Base-by-base conservation (phyloP, 2,797 vertebrate genomes). In the Triplophysa yarkandensis region DNA sequence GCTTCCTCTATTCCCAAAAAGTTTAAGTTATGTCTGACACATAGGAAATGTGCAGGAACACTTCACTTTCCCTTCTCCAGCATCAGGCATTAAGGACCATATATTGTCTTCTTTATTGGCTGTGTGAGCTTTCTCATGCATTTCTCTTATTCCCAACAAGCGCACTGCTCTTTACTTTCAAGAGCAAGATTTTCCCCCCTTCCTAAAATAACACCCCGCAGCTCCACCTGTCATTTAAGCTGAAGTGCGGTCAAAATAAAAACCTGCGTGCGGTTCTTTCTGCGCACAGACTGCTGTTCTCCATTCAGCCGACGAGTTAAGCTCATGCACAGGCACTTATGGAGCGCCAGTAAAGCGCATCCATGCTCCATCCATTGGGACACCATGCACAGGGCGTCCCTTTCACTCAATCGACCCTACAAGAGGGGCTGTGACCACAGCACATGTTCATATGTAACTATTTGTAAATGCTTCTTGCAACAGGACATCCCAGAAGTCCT, bases 171-270 rank as follows among this genome's bases (percentile, higher is more conserved):
- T 27, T 16, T 27, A 25, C 10, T 25, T 27, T 39, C 61, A 54
- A 54, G 44, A 0, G 75, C 23, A 50, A 48, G 30, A 28, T 27
- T 63, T 44, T 55, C 58, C 16, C 11, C 48, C 28, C 25, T 46
- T 46, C 28, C 21, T 21, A 52, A 58, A 70, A 30, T 48, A 34
- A 76, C 68, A 55, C 36, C n/a, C 36, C 74, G 46, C 41, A 17
- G 55, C 64, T 67, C 39, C 34, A 68, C 57, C 63, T 68, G 78
- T 61, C 52, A 80, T 77, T 77, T 55, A 28, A 67, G 61, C 28
- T 82, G 57, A 78, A 73, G 68, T 75, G 66, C 50, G 65, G 64
- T 72, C 72, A 68, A 60, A 76, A 73, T 58, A 76, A 68, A 68
- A 67, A 39, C 66, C 76, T 76, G 27, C 21, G 34, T 77, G 66